These are phyloP conservation scores for Micoletzkya japonica DNA, from an alignment of 2,888 invertebrate species.

Conservation along the genomic window DNA sequence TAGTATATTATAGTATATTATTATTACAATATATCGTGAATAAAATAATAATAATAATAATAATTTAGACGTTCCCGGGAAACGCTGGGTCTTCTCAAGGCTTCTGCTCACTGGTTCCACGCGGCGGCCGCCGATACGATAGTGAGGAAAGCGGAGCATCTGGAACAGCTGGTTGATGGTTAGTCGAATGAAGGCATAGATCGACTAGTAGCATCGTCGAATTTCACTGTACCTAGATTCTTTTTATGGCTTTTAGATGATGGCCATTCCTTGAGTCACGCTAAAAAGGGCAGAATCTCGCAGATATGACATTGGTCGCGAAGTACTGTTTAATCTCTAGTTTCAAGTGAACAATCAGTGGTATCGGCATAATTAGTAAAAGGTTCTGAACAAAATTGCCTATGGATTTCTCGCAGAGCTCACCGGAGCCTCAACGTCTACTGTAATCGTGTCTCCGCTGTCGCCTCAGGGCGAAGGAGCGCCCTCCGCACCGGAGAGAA, in stretches of 20 bases:
- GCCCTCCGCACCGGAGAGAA: conserved; percentile 17
- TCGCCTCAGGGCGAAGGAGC: conserved; percentile 10
- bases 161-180: conserved; percentile 52
- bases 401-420: conserved; percentile 16
- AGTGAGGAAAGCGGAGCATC: conserved; percentile 34
- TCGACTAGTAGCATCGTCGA: no score
- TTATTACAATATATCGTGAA: background rate
- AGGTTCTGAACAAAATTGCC: no score
- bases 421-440: conserved; percentile 13
- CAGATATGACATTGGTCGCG: no score
- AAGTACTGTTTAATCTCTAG: no score
- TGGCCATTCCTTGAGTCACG: no score
- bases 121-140: conserved; percentile 39
- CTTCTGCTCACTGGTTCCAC: conserved; percentile 42
- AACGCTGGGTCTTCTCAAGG: conserved; percentile 38
- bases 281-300: no score
- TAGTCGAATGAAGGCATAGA: no score
- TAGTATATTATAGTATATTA: background rate
- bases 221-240: no score
- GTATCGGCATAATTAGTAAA: no score
- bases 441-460: conserved; percentile 7
- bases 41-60: background rate
- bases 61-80: conserved; percentile 20
- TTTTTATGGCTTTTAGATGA: no score
- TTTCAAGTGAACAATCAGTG: no score